Evolutionary conservation across 2,113 vertebrate genomes (phyloP).

Genomic region (Aldabrachelys gigantea): DNA sequence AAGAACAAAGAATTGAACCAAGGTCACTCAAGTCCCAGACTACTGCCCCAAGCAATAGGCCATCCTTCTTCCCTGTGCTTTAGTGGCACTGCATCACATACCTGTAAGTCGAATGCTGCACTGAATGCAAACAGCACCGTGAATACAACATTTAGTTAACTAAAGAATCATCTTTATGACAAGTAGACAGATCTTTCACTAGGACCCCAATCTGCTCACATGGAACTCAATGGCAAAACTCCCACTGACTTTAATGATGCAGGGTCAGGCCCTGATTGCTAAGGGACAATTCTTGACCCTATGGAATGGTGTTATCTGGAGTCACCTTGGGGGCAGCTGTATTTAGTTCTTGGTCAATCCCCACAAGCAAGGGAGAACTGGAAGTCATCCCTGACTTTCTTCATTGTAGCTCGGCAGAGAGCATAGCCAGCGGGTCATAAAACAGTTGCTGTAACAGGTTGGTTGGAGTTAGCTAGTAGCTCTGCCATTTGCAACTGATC

Average conservation of each 20-base stretch:
- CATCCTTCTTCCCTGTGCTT: not conserved
- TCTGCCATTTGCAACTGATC: not conserved
- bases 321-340: not conserved
- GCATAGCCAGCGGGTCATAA: not conserved
- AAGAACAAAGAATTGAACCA: too few relatives aligned
- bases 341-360: not conserved
- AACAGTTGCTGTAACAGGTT: not conserved
- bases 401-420: not conserved
- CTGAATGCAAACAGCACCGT: not conserved
- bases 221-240: not conserved
- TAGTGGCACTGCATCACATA: not conserved
- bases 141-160: not conserved
- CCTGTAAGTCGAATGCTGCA: too few relatives aligned
- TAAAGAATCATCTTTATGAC: not conserved
- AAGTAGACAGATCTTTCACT: not conserved
- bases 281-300: not conserved
- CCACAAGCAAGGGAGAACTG: not conserved
- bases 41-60: not conserved
- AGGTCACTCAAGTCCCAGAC: too few relatives aligned
- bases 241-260: not conserved
- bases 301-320: not conserved
- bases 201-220: too few relatives aligned
- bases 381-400: too few relatives aligned
- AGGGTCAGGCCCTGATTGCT: not conserved
- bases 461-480: not conserved